These are phyloP conservation scores for Hippolais icterina DNA, from an alignment of 2,113 vertebrate genomes.

Conservation along the genomic window DNA sequence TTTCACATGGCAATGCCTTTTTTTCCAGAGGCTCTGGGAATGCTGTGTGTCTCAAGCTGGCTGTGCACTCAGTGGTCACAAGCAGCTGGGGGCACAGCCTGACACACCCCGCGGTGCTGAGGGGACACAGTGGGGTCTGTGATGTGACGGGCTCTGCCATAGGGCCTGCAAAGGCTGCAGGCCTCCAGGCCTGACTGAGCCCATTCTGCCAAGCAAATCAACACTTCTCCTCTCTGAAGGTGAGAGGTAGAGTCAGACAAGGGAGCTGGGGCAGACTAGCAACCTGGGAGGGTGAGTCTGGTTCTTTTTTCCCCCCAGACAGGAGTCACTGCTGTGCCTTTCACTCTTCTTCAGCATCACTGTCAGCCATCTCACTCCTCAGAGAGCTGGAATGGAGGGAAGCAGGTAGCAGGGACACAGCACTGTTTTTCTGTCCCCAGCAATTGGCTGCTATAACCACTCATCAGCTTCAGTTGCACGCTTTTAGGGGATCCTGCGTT, in stretches of 20 bases:
- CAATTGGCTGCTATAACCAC: background rate
- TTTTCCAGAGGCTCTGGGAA: background rate
- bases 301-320: background rate
- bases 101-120: fast-evolving
- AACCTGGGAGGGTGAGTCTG: background rate
- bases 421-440: background rate
- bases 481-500: fast-evolving
- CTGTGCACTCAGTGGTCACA: background rate
- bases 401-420: background rate
- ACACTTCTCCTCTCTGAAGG: background rate
- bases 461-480: fast-evolving
- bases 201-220: background rate
- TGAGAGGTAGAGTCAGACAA: background rate
- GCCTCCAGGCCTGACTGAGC: background rate
- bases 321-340: background rate
- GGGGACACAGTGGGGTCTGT: fast-evolving
- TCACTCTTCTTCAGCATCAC: background rate
- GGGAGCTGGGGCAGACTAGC: background rate
- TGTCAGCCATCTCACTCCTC: fast-evolving
- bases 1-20: background rate
- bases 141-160: background rate
- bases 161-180: background rate
- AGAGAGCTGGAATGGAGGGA: background rate
- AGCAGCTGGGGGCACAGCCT: background rate
- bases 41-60: background rate